phyloP scores from a whole-genome alignment of 1,140 invertebrate species.

The Penaeus chinensis region DNA sequence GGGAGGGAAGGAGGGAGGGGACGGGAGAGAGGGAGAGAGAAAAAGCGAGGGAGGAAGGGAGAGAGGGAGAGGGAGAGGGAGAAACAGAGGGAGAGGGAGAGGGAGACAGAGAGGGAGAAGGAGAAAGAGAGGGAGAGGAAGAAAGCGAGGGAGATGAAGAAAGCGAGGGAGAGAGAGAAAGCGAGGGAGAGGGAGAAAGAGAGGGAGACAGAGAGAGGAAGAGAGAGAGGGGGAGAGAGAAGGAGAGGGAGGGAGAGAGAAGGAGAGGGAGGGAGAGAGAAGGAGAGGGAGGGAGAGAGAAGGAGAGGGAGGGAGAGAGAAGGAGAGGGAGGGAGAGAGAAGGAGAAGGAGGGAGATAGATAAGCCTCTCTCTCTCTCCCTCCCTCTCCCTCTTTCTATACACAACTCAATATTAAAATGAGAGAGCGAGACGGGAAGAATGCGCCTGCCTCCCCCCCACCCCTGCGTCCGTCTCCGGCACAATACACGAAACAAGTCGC shows the following conservation, averaged over 20 bases:
- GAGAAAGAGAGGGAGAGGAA: background rate
- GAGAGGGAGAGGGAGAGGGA: background rate
- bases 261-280: background rate
- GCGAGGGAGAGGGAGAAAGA: background rate
- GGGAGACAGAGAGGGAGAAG: background rate
- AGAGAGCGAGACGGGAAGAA: too few relatives aligned
- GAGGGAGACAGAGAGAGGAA: conserved; percentile 32
- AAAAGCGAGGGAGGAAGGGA: background rate
- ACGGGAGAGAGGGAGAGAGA: background rate
- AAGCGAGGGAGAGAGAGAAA: background rate
- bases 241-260: conserved; percentile 35
- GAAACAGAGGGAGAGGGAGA: background rate
- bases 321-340: background rate
- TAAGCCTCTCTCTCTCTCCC: background rate
- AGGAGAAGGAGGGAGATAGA: background rate
- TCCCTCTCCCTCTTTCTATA: background rate
- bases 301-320: background rate
- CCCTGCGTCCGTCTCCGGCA: too few relatives aligned
- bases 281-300: background rate
- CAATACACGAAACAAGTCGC: too few relatives aligned
- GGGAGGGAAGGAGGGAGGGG: background rate
- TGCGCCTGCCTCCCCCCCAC: too few relatives aligned
- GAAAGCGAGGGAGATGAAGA: background rate
- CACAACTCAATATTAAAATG: background rate
- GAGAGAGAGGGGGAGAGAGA: conserved; percentile 20